Conservation (phyloP, 2,797 vertebrate genomes). For the Knipowitschia caucasica region DNA sequence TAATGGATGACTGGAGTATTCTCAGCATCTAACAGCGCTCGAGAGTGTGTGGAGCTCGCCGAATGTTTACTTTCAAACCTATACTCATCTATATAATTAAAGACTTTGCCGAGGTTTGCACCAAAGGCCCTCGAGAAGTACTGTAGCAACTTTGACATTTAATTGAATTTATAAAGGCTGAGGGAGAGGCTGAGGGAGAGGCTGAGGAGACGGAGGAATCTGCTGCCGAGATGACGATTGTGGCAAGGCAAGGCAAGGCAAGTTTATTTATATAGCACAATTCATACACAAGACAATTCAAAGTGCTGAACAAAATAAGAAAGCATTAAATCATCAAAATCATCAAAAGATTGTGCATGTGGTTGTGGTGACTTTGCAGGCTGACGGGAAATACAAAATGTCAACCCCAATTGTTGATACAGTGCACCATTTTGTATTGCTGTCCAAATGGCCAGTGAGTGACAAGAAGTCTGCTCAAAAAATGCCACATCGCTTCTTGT, state of each 20-base stretch:
- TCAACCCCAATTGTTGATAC: neutral
- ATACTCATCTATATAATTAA: conserved; percentile 28
- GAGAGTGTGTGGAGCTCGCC: neutral
- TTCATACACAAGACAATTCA: too few species aligned
- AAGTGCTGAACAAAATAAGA: too few species aligned
- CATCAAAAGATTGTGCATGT: too few species aligned
- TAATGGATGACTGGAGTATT: conserved; percentile 7
- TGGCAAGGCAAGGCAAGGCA: too few species aligned
- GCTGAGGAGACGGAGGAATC: neutral
- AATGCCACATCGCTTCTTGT: neutral
- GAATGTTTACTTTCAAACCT: conserved; percentile 25
- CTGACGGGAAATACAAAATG: too few species aligned
- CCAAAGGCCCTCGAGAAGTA: conserved; percentile 5
- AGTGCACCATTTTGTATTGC: neutral
- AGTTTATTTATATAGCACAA: too few species aligned
- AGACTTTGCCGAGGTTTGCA: conserved; percentile 32
- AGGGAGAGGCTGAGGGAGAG: neutral
- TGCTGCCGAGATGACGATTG: too few species aligned
- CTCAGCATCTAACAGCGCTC: conserved; percentile 7
- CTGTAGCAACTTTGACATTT: neutral
- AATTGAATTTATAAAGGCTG: too few species aligned
- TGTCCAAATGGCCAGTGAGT: neutral
- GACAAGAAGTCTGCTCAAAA: neutral
- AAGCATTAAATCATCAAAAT: too few species aligned
- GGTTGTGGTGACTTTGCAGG: too few species aligned